Evolutionary conservation across 2,113 vertebrate species (phyloP).

Genomic region (Zosterops japonicus): DNA sequence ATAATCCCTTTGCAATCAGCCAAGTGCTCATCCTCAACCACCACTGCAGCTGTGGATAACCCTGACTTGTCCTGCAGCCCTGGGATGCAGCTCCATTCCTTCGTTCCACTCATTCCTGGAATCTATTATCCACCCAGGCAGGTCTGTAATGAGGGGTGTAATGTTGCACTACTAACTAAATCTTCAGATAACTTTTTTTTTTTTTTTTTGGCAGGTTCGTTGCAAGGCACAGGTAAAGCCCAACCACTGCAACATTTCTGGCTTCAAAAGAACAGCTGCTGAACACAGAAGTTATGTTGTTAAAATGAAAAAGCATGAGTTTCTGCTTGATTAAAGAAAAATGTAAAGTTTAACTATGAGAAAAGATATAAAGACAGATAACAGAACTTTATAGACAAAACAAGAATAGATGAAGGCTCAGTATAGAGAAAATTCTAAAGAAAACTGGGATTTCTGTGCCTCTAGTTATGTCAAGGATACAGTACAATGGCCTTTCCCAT

Average conservation of each 20-base stretch:
- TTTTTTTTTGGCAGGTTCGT: background rate
- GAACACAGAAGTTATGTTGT: background rate
- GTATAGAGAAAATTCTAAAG: background rate
- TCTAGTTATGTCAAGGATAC: background rate
- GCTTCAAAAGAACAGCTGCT: background rate
- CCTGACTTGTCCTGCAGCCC: background rate
- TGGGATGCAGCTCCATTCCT: background rate
- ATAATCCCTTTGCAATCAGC: background rate
- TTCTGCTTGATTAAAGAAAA: background rate
- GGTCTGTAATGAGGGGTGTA: background rate
- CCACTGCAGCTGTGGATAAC: background rate
- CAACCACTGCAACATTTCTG: background rate
- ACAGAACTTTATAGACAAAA: background rate
- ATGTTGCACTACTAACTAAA: background rate
- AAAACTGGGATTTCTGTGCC: background rate
- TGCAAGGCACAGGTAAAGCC: background rate
- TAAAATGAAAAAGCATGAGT: background rate
- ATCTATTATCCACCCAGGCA: background rate
- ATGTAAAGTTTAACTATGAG: background rate
- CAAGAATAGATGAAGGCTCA: background rate
- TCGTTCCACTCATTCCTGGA: background rate
- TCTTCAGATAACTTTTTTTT: background rate
- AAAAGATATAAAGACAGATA: background rate
- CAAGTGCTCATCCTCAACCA: background rate
- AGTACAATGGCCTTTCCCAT: accelerated